Percentiles rank a stretch among this genome's conserved stretches.
Conservation (phyloP, 2,888 invertebrate genomes). For the Anodontia alba region DNA sequence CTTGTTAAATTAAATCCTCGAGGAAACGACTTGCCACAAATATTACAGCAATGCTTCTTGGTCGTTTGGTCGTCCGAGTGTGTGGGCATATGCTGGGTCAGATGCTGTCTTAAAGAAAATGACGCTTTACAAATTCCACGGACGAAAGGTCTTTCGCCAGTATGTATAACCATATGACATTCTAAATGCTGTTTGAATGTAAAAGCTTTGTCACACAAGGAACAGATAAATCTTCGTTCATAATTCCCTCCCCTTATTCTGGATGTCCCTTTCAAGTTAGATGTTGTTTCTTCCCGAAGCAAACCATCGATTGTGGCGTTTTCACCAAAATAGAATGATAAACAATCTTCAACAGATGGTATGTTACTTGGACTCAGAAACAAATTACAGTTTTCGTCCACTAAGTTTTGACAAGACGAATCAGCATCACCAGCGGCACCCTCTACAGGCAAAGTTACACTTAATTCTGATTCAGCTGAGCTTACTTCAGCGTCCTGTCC, state of each 20-base stretch:
- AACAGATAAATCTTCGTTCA: neutral
- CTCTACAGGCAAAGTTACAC: too few relatives aligned
- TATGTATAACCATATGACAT: neutral
- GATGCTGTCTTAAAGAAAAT: neutral
- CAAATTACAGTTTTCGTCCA: neutral
- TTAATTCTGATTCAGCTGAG: too few relatives aligned
- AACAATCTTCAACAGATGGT: neutral
- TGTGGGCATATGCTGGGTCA: neutral
- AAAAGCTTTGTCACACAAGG: neutral
- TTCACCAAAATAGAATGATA: neutral
- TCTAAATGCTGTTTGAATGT: neutral
- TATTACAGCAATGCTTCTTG: neutral
- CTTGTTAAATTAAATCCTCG: neutral
- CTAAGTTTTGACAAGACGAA: neutral
- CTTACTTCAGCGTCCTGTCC: too few relatives aligned
- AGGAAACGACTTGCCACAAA: neutral
- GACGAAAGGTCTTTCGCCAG: neutral
- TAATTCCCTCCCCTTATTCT: neutral
- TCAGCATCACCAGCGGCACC: neutral
- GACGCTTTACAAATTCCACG: neutral
- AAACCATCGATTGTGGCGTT: neutral
- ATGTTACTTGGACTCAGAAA: neutral
- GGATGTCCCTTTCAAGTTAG: neutral
- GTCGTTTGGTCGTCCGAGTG: neutral
- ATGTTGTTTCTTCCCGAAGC: neutral